phyloP scores from a whole-genome alignment of 2,888 invertebrate species.

The Leptinotarsa haldemani region DNA sequence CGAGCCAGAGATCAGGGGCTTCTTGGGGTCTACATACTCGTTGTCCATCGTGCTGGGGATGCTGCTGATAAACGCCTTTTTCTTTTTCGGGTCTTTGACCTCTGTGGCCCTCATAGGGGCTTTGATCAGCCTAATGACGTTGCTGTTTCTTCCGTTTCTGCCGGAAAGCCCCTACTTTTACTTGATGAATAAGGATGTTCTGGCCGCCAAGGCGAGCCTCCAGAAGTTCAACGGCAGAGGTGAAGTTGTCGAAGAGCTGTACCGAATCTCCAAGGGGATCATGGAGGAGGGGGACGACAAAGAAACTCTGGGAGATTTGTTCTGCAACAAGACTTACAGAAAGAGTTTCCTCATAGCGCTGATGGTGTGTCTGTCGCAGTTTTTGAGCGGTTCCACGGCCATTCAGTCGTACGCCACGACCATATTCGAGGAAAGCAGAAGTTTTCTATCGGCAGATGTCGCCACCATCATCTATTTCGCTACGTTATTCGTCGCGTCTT shows the following conservation, averaged over 20 bases:
- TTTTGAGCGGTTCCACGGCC: conserved; percentile 63
- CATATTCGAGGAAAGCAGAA: conserved; percentile 59
- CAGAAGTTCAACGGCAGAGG: conserved; percentile 71
- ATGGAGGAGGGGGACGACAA: conserved; percentile 66
- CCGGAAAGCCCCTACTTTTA: conserved; percentile 80
- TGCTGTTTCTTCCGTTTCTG: conserved; percentile 68
- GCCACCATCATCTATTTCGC: conserved; percentile 56
- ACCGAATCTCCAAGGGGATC: conserved; percentile 66
- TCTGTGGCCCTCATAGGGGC: conserved; percentile 24
- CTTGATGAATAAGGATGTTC: conserved; percentile 68
- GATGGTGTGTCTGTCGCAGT: conserved; percentile 67
- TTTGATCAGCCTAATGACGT: conserved; percentile 11
- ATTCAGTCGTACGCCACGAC: conserved; percentile 61
- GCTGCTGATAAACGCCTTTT: conserved; percentile 35
- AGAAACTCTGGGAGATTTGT: conserved; percentile 66
- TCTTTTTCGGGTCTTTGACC: conserved; percentile 25
- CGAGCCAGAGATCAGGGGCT: conserved; percentile 41
- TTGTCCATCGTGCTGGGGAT: conserved; percentile 37
- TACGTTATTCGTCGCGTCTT: conserved; percentile 18
- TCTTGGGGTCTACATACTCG: conserved; percentile 34
- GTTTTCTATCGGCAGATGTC: conserved; percentile 53
- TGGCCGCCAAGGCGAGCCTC: conserved; percentile 73
- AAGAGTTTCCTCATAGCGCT: conserved; percentile 58
- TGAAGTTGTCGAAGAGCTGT: conserved; percentile 66
- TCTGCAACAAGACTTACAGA: conserved; percentile 50